A percentile compares a stretch with the other conserved stretches of the same genome.
phyloP scores from a whole-genome alignment of 2,113 vertebrate genomes.

The Rutilus rutilus region DNA sequence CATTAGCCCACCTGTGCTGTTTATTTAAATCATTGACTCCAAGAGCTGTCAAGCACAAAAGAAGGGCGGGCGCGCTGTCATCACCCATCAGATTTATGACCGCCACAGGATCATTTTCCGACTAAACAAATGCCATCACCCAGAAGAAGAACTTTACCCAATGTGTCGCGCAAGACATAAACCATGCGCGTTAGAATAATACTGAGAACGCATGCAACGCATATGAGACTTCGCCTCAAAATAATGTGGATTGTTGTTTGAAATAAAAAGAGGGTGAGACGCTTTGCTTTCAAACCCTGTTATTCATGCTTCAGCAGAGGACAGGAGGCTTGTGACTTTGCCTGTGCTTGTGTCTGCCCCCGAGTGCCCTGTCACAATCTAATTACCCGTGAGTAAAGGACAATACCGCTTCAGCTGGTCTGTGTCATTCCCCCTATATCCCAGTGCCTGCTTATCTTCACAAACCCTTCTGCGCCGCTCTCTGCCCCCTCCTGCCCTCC shows the following conservation, averaged over 20 bases:
- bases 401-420: constrained; percentile 81
- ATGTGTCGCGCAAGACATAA: neutral
- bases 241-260: constrained; percentile 9
- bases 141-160: constrained; percentile 3
- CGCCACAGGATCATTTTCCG: constrained; percentile 45
- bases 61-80: constrained; percentile 46
- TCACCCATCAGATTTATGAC: constrained; percentile 51
- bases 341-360: constrained; percentile 70
- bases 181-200: neutral
- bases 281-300: constrained; percentile 24
- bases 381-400: constrained; percentile 81
- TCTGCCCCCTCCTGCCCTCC: constrained; percentile 47
- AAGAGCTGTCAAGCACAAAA: constrained; percentile 38
- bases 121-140: constrained; percentile 55
- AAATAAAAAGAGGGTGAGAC: constrained; percentile 3
- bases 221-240: neutral
- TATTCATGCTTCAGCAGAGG: constrained; percentile 46
- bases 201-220: neutral
- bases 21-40: constrained; percentile 39
- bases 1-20: constrained; percentile 37
- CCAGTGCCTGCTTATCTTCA: constrained; percentile 79
- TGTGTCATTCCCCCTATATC: constrained; percentile 76
- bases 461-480: constrained; percentile 69
- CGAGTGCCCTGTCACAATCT: constrained; percentile 74
- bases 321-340: constrained; percentile 56